Percentiles rank a stretch among this genome's conserved stretches.
Evolutionary conservation across 2,797 vertebrate genomes (phyloP).

Genomic region (Varecia variegata): DNA sequence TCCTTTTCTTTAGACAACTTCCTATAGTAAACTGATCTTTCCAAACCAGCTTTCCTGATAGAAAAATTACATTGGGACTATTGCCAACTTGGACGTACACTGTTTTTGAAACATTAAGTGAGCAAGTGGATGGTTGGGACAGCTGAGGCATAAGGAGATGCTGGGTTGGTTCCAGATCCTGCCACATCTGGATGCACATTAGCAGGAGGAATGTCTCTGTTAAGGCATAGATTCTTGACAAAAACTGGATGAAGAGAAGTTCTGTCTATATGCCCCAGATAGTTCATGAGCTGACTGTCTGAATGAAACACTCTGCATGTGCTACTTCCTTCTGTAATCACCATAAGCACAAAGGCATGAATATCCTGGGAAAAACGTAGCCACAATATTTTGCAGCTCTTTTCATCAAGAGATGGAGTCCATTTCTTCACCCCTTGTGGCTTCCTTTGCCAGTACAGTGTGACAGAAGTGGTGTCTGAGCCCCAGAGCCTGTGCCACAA

Average conservation of each 20-base stretch:
- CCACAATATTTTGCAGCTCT: background rate
- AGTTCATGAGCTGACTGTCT: background rate
- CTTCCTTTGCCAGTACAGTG: background rate
- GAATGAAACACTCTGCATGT: background rate
- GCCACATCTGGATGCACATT: fast-evolving
- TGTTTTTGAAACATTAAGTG: background rate
- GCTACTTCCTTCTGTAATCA: background rate
- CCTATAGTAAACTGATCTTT: background rate
- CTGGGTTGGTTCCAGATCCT: background rate
- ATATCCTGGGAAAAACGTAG: background rate
- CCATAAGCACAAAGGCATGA: background rate
- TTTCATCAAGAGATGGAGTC: background rate
- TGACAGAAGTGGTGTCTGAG: background rate
- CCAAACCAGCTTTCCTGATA: background rate
- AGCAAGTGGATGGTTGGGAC: background rate
- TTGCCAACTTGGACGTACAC: background rate
- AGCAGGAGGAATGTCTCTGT: background rate
- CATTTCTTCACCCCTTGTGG: background rate
- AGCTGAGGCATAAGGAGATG: background rate
- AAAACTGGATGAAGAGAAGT: background rate
- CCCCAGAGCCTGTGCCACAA: background rate
- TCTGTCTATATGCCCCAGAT: background rate
- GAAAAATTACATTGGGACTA: background rate
- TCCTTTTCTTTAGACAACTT: conserved; percentile 22
- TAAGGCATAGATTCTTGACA: background rate